A percentile compares a stretch with the other conserved stretches of the same genome.
Conservation (phyloP, 2,888 invertebrate species). For the Saturnia japonica region DNA sequence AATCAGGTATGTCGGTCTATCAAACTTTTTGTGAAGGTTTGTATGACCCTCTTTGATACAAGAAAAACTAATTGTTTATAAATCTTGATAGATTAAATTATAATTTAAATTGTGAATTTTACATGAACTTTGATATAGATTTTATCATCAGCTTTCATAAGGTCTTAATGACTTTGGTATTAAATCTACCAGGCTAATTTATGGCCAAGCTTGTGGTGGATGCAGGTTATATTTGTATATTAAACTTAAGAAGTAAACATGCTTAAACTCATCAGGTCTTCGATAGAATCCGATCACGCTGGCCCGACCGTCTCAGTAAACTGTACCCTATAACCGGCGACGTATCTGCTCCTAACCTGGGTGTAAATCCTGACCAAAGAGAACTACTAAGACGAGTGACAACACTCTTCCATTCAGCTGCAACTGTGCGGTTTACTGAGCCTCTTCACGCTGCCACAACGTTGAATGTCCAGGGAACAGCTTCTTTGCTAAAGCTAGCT, state of each 20-base stretch:
- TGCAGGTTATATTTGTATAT: background rate
- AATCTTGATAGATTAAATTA: background rate
- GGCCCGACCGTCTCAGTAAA: conserved; percentile 85
- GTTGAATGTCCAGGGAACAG: conserved; percentile 95
- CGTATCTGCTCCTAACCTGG: conserved; percentile 86
- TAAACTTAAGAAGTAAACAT: background rate
- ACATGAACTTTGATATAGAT: background rate
- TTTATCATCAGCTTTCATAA: background rate
- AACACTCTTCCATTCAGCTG: conserved; percentile 96
- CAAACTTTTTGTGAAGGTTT: background rate
- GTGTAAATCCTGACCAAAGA: conserved; percentile 85
- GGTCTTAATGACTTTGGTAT: background rate
- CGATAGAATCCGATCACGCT: conserved; percentile 84
- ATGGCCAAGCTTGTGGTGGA: no score
- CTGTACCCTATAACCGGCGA: conserved; percentile 88
- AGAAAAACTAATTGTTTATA: background rate
- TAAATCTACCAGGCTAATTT: background rate
- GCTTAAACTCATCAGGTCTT: conserved; percentile 79
- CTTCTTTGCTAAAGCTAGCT: conserved; percentile 91
- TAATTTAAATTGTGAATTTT: background rate
- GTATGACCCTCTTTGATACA: background rate
- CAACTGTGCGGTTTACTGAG: conserved; percentile 97
- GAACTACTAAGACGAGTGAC: conserved; percentile 86
- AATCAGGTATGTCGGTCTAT: conserved; percentile 77
- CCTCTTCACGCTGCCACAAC: conserved; percentile 92